Evolutionary conservation across 2,888 invertebrate species (phyloP), one percentile per base, ranked within the genome.

Genomic region (Cephonodes hylas): DNA sequence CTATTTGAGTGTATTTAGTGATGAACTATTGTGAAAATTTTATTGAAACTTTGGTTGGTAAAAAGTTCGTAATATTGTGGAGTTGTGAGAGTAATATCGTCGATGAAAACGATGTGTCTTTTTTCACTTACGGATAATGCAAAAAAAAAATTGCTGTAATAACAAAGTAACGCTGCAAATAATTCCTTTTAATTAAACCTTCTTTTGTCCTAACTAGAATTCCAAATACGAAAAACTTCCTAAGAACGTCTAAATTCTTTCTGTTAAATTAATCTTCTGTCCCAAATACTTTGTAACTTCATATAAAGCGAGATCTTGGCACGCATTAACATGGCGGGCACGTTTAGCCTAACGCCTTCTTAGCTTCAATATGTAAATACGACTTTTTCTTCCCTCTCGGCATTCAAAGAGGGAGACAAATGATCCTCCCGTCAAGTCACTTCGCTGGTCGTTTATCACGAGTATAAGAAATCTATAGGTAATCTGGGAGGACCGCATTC

Each of bases 321-420:
- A 45, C 53, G 27, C 42, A 34, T 48, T 42, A 23, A 60, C 53
- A 56, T 42, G 44, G 31, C 44, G 13, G 3, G 57, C 42, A 61
- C 22, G 48, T 22, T 48, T 65, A 62, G 61, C 59, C 65, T 60
- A 67, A 66, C 63, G 64, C 64, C 64, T 62, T 63, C 58, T 66
- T 70, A 64, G 61, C 64, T 69, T 68, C 74, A 76, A 80, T 85
- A 86, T 86, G 86, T 84, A 84, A 86, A 86, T 84, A 80, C 66
- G 74, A 77, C 75, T 81, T 85, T 84, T 85, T 81, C 77, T 63
- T 72, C 76, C 65, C 68, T 67, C 72, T 76, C 69, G 67, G 71
- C 70, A 68, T 76, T 75, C 71, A 63, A 66, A 63, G 68, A 68
- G 67, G 68, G 75, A 85, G 84, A 86, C 84, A 85, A 86, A 86